Base-by-base conservation (phyloP, 2,888 invertebrate species). In the Fragum fragum region DNA sequence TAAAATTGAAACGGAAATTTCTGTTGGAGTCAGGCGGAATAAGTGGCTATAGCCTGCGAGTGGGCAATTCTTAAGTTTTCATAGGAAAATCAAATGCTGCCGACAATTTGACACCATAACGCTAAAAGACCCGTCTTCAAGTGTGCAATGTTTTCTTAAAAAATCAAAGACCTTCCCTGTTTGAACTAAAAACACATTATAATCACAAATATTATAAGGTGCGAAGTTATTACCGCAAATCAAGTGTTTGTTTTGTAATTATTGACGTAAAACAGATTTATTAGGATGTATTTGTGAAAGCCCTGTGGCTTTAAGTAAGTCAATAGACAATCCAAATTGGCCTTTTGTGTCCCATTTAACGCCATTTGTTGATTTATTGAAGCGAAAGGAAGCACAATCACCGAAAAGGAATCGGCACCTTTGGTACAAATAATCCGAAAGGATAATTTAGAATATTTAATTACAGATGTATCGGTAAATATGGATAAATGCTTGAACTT, bases 361-460 rank as follows among this genome's bases (percentile, higher is more conserved):
- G 32, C 32, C 26, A 61, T 61, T 28, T 61, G 61, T 61, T 61
- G 61, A 61, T 61, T 32, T 61, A 61, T 61, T 32, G 28, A 61
- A 61, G 61, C 61, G 61, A 61, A 61, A 61, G 32, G 61, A 61
- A 32, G 63, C 36, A 63, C 63, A 63, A 63, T 63, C 14, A 63
- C 57, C 71, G 68, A 73, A 78, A 78, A 59, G 73, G n/a, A 59
- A 69, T 29, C 73, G 78, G 69, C 78, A 69, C 73, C 73, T 78
- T 73, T 73, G 63, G 63, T 63, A 63, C 63, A 63, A 63, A 63
- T 63, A 63, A 63, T 32, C 32, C 63, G 28, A 7, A n/a, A 29
- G 32, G 63, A 32, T 63, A 63, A 63, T 63, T 63, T 23, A 32
- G 32, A 28, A 36, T 63, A 63, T 63, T 63, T 63, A 29, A 63